A percentile compares a stretch with the other conserved stretches of the same genome.
These are phyloP conservation scores for Drosophila eohydei DNA, from an alignment of 2,888 invertebrate genomes.

Conservation along the genomic window DNA sequence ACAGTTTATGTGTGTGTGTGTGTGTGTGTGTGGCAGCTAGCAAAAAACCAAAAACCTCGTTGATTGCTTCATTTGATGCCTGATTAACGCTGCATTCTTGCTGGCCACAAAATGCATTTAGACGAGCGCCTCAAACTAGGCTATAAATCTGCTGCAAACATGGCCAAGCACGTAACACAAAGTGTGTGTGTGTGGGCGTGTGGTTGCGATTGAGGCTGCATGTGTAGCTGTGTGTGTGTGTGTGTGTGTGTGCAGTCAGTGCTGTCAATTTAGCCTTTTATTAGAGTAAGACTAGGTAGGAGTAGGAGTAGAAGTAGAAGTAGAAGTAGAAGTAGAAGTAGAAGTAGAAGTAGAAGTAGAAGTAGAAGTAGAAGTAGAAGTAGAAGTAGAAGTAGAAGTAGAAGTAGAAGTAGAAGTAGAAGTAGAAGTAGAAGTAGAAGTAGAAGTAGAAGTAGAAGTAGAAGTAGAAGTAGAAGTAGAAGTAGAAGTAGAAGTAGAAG, in stretches of 20 bases:
- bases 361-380: too few relatives aligned
- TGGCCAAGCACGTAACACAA: slow-evolving; percentile 8
- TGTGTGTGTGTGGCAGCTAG: slow-evolving; percentile 13
- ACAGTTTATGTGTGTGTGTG: slow-evolving; percentile 33
- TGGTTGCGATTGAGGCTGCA: neutral
- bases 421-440: too few relatives aligned
- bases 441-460: too few relatives aligned
- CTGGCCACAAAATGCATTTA: slow-evolving; percentile 28
- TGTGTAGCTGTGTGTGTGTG: neutral
- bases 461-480: too few relatives aligned
- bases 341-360: too few relatives aligned
- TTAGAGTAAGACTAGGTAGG: too few relatives aligned
- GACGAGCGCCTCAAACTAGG: slow-evolving; percentile 7
- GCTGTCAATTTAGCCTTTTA: slow-evolving; percentile 4
- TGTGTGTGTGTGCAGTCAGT: neutral
- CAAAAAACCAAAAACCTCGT: slow-evolving; percentile 16
- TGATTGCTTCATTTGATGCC: slow-evolving; percentile 40
- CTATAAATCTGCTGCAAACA: slow-evolving; percentile 15
- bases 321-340: too few relatives aligned
- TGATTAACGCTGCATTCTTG: slow-evolving; percentile 31
- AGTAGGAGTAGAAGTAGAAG: too few relatives aligned
- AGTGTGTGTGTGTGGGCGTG: neutral
- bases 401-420: too few relatives aligned
- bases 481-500: too few relatives aligned
- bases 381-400: too few relatives aligned